Percentiles rank a stretch among this genome's conserved stretches.
These are phyloP conservation scores for Aphis gossypii DNA, from an alignment of 1,140 invertebrate species.

Conservation along the genomic window DNA sequence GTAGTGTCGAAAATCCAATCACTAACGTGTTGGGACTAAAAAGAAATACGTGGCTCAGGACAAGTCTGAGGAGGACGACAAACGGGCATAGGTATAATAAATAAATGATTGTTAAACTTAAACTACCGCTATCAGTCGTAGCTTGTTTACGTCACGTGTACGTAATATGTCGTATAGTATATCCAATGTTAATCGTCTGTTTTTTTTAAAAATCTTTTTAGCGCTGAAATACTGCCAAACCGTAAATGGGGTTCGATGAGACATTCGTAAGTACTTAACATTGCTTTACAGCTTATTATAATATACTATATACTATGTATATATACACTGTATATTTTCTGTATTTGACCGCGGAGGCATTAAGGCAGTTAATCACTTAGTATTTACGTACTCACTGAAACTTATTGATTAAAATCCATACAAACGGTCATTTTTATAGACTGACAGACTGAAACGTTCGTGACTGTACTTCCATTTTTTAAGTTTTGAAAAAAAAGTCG, in stretches of 20 bases:
- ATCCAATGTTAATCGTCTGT: constrained; percentile 34
- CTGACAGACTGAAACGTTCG: background rate
- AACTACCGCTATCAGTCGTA: background rate
- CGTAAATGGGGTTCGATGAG: constrained; percentile 80
- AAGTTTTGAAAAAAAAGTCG: background rate
- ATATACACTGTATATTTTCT: background rate
- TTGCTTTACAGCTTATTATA: background rate
- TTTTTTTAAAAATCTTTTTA: constrained; percentile 64
- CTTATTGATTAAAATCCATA: constrained; percentile 26
- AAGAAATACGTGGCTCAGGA: constrained; percentile 77
- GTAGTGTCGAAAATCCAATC: constrained; percentile 38
- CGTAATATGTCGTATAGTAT: background rate
- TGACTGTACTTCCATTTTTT: background rate
- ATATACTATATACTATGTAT: background rate
- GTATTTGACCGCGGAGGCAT: background rate
- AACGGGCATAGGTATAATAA: constrained; percentile 37
- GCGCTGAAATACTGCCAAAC: constrained; percentile 74
- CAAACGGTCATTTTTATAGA: background rate
- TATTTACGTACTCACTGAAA: background rate
- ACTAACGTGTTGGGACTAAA: constrained; percentile 59
- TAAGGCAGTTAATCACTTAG: background rate
- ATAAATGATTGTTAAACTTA: constrained; percentile 18
- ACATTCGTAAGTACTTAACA: constrained; percentile 68
- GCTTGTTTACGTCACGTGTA: background rate
- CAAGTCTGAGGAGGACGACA: constrained; percentile 77